Conservation (phyloP, 2,113 vertebrate species). For the Procavia capensis region DNA sequence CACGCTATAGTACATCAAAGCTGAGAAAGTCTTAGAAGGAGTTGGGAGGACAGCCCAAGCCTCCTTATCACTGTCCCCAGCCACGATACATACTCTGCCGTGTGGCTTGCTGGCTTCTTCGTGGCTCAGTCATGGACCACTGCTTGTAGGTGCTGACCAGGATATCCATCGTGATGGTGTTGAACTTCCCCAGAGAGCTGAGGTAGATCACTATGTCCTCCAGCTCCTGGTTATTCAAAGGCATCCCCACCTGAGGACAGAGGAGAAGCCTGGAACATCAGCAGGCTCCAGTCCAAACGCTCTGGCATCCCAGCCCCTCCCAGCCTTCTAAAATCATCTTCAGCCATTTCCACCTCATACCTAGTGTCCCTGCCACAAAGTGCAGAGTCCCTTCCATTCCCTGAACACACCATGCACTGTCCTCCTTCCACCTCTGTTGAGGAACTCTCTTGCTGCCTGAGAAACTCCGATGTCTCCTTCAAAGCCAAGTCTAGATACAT, state of each 20-base stretch:
- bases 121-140: conserved; percentile 52
- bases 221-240: conserved; percentile 73
- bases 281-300: neutral
- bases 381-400: neutral
- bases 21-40: neutral
- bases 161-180: conserved; percentile 59
- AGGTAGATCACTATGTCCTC: conserved; percentile 82
- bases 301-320: neutral
- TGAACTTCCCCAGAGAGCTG: conserved; percentile 62
- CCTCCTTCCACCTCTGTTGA: neutral
- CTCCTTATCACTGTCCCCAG: neutral
- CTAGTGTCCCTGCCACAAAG: neutral
- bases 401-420: neutral
- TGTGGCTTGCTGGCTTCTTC: neutral
- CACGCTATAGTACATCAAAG: neutral
- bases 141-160: conserved; percentile 64
- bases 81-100: neutral
- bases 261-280: neutral
- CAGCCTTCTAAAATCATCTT: neutral
- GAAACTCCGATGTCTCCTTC: neutral
- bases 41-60: neutral
- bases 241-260: conserved; percentile 70
- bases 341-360: neutral
- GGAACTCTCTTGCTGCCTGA: neutral
- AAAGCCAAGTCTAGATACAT: neutral